Evolutionary conservation across 1,140 invertebrate species (phyloP).

Genomic region (Gryllus bimaculatus): DNA sequence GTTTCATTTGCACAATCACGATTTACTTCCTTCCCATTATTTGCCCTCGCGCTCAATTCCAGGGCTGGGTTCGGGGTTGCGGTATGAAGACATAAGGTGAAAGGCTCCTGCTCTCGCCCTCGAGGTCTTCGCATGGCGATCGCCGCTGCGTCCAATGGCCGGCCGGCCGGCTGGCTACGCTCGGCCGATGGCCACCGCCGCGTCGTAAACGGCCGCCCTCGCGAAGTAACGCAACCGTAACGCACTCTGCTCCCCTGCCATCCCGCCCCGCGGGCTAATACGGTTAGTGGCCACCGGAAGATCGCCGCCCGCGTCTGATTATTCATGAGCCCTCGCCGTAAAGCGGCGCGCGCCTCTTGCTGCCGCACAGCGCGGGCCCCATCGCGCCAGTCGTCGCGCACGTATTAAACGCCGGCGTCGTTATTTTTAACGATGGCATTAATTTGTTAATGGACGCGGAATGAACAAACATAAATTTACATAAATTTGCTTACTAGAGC

Average conservation of each 20-base stretch:
- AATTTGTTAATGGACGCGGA: not conserved
- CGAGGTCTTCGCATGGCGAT: too few species aligned
- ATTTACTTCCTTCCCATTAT: too few species aligned
- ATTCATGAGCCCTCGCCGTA: not conserved
- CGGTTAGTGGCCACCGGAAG: not conserved
- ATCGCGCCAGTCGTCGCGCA: not conserved
- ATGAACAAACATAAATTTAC: constrained; percentile 6
- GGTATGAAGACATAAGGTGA: not conserved
- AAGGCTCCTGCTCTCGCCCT: not conserved
- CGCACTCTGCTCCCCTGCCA: too few species aligned
- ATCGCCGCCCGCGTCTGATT: not conserved
- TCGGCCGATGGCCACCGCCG: too few species aligned
- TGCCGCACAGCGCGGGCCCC: too few species aligned
- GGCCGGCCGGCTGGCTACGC: too few species aligned
- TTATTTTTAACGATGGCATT: not conserved
- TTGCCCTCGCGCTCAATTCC: too few species aligned
- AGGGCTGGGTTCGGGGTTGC: not conserved
- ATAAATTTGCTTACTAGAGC: not conserved
- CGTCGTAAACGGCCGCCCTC: too few species aligned
- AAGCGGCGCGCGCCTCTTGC: not conserved
- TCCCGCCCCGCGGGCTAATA: not conserved
- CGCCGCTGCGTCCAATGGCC: too few species aligned
- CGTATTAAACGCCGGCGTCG: not conserved
- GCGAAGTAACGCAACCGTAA: too few species aligned
- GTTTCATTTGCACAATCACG: not conserved